Evolutionary conservation across 2,113 vertebrate species (phyloP).

Genomic region (Struthio camelus): DNA sequence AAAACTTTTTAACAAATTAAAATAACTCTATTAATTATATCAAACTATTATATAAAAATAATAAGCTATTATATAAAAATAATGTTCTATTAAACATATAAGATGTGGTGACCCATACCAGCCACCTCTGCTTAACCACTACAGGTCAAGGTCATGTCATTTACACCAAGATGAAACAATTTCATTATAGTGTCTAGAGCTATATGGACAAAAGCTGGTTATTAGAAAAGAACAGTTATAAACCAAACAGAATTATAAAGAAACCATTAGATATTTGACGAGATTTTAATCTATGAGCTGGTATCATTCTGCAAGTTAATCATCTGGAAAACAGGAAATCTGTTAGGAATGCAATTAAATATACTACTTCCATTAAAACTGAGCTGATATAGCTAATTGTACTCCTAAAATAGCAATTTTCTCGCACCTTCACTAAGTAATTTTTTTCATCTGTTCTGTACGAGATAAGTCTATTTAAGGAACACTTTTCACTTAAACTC

Average conservation of each 20-base stretch:
- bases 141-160: constrained; percentile 40
- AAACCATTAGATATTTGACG: constrained; percentile 52
- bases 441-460: not conserved
- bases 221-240: constrained; percentile 25
- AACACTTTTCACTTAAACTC: not conserved
- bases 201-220: not conserved
- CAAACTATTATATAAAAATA: not conserved
- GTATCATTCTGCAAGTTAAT: constrained; percentile 39
- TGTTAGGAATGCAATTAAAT: constrained; percentile 43
- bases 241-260: constrained; percentile 43
- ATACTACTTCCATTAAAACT: constrained; percentile 34
- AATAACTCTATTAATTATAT: not conserved
- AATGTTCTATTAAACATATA: not conserved
- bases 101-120: not conserved
- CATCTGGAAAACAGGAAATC: constrained; percentile 53
- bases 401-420: constrained; percentile 47
- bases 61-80: not conserved
- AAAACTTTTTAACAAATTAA: not conserved
- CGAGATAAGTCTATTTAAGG: constrained; percentile 10
- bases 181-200: not conserved
- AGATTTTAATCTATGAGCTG: constrained; percentile 49
- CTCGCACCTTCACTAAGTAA: constrained; percentile 8
- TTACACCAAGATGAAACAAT: not conserved
- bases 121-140: not conserved
- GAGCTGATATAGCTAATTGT: constrained; percentile 27